phyloP scores from a whole-genome alignment of 2,113 vertebrate genomes.

The Aix galericulata region DNA sequence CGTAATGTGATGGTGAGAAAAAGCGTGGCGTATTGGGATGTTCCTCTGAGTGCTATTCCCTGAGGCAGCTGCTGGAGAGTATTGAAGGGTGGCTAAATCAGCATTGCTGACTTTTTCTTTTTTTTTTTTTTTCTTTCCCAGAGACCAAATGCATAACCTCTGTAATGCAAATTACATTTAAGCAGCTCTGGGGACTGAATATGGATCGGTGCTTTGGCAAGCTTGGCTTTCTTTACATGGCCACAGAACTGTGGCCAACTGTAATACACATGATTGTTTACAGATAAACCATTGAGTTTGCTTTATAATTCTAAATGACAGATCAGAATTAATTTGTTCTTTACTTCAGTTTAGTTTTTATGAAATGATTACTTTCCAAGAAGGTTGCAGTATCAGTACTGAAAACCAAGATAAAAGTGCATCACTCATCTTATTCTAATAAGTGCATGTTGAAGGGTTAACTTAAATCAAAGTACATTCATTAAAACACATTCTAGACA shows the following conservation, averaged over 20 bases:
- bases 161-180: slow-evolving; percentile 61
- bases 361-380: not conserved
- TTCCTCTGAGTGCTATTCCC: slow-evolving; percentile 53
- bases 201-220: slow-evolving; percentile 4
- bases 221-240: not conserved
- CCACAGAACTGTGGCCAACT: not conserved
- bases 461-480: not conserved
- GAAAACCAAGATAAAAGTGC: not conserved
- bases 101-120: not conserved
- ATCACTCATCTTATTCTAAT: not conserved
- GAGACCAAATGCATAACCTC: slow-evolving; percentile 21
- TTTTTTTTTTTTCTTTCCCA: not conserved
- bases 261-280: not conserved
- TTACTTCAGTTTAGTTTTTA: not conserved
- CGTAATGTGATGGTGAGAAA: slow-evolving; percentile 61
- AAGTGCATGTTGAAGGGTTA: not conserved
- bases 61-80: slow-evolving; percentile 43
- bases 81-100: slow-evolving; percentile 45
- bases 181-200: slow-evolving; percentile 29
- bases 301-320: not conserved
- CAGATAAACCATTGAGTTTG: not conserved
- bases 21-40: slow-evolving; percentile 53
- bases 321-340: not conserved
- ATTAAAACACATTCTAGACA: not conserved
- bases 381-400: not conserved